Conservation (phyloP, 2,888 invertebrate species). For the Diloba caeruleocephala region DNA sequence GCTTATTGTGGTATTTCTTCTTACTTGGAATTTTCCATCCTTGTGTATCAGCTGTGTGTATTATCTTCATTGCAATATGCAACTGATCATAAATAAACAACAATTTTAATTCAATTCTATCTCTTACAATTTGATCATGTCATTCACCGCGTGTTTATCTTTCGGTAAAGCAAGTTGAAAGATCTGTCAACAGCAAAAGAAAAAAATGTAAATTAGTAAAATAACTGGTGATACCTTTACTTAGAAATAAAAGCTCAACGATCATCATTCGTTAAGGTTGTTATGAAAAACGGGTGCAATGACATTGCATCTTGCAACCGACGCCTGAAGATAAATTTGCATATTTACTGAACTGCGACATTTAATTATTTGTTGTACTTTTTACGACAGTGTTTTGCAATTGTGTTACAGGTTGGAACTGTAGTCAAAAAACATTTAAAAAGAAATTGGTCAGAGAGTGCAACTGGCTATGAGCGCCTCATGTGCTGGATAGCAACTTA, state of each 20-base stretch:
- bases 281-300: slow-evolving; percentile 45
- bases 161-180: not conserved
- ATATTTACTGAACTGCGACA: slow-evolving; percentile 41
- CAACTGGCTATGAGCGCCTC: no score
- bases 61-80: slow-evolving; percentile 14
- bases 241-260: slow-evolving; percentile 35
- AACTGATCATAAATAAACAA: slow-evolving; percentile 6
- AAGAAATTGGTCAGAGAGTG: no score
- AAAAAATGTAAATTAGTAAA: slow-evolving; percentile 9
- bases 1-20: slow-evolving; percentile 15
- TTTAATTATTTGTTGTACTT: slow-evolving; percentile 33
- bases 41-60: not conserved
- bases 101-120: not conserved
- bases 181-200: slow-evolving; percentile 6
- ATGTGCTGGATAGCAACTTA: no score
- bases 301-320: slow-evolving; percentile 45
- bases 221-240: slow-evolving; percentile 33
- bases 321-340: slow-evolving; percentile 48
- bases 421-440: no score
- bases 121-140: not conserved
- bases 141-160: not conserved
- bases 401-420: no score
- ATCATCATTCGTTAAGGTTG: slow-evolving; percentile 25
- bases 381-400: not conserved
- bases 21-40: slow-evolving; percentile 10